Base-by-base conservation (phyloP, 2,797 vertebrate genomes). In the Bovichtus diacanthus region DNA sequence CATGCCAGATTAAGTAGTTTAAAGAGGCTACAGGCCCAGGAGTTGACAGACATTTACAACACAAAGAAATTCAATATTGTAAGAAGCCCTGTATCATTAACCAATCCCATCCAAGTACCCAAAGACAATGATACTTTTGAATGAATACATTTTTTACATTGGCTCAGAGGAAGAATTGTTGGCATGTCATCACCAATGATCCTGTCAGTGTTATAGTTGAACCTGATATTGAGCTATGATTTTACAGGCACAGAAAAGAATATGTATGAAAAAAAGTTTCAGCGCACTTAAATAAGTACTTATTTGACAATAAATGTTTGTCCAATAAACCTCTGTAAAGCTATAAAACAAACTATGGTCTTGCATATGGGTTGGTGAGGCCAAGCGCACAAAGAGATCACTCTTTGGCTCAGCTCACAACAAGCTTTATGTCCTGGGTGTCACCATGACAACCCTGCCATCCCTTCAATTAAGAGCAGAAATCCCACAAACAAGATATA, bases 391-490 rank as follows among this genome's bases (percentile, higher is more conserved):
- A 83, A 82, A 91, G 84, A 88, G 84, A 83, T 85, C 85, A 75
- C 70, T 90, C 86, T 88, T 75, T 76, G 53, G 81, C 81, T 90
- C 87, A 62, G 85, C 88, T 92, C 87, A 90, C 84, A 93, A 90
- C 87, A 90, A 86, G 89, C 92, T 90, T 89, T 88, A 93, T 90
- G 91, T 87, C 84, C 86, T 82, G 77, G 29, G 70, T 83, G 87
- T 95, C 92, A 93, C 94, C 92, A 95, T 94, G 93, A 94, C 92
- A 94, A 95, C 92, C 83, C 46, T 68, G 66, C 85, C 64, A 71
- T 92, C 89, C 88, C 74, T 92, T 95, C 86, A 93, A 93, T 94
- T 93, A 92, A 69, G 85, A 84, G 82, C 80, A 90, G 69, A 93
- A 87, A 90, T 85, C 81, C 76, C 66, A 88, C 84, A 86, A 93